Conservation (phyloP, 2,113 vertebrate genomes). For the Strix aluco region DNA sequence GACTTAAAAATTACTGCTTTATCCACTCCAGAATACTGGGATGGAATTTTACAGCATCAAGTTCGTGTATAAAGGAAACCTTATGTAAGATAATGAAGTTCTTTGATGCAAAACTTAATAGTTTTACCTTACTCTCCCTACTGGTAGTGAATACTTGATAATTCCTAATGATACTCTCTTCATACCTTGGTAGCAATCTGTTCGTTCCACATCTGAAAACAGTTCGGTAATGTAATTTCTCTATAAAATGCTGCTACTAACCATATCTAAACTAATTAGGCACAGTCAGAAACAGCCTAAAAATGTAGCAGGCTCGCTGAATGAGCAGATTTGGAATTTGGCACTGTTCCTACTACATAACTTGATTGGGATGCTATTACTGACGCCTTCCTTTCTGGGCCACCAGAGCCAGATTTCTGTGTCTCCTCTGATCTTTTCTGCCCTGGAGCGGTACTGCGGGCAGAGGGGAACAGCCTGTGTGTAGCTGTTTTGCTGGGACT, state of each 20-base stretch:
- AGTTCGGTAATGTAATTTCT: slow-evolving; percentile 44
- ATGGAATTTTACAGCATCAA: neutral
- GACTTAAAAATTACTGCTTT: neutral
- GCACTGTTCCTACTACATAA: slow-evolving; percentile 38
- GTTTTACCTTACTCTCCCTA: slow-evolving; percentile 32
- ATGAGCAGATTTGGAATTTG: slow-evolving; percentile 62
- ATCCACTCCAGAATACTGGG: neutral
- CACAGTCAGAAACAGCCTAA: slow-evolving; percentile 52
- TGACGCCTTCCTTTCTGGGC: neutral
- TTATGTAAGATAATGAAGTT: slow-evolving; percentile 12
- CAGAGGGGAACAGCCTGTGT: neutral
- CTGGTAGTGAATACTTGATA: slow-evolving; percentile 27
- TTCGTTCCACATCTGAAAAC: slow-evolving; percentile 2
- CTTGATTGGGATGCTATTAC: slow-evolving; percentile 2
- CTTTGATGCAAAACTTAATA: slow-evolving; percentile 22
- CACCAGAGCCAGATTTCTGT: neutral
- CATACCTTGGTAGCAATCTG: slow-evolving; percentile 42
- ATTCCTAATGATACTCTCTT: slow-evolving; percentile 28
- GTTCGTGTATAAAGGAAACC: neutral
- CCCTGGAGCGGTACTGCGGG: neutral
- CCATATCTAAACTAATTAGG: slow-evolving; percentile 64
- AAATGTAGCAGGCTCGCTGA: slow-evolving; percentile 25
- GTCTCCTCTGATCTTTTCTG: neutral
- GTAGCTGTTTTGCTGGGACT: neutral
- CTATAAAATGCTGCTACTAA: slow-evolving; percentile 44